Evolutionary conservation across 2,888 invertebrate genomes (phyloP), one percentile per base, ranked within the genome.

Genomic region (Bombylius discolor): DNA sequence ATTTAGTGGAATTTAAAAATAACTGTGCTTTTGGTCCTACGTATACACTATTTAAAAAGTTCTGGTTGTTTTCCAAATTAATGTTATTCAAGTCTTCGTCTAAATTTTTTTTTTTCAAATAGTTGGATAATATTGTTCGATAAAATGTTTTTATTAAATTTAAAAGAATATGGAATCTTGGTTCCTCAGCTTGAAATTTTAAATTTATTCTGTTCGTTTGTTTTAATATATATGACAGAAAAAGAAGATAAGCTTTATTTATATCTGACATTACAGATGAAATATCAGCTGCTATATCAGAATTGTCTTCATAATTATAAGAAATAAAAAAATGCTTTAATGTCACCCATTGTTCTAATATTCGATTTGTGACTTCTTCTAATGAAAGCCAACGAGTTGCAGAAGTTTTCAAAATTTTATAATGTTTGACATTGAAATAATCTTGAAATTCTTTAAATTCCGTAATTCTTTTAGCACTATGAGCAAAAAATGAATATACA

Each of bases 321-420:
- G 34, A 49, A 49, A 49, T 49, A 11, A 49, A 55, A 50, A 49
- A 55, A n/a, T 49, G 54, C 44, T 50, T 48, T 45, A 55, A 49
- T 5, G 49, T n/a, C n/a, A 8, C 33, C 54, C 54, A 55, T n/a
- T 55, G 54, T 48, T 55, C 54, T 50, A 55, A 45, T 12, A 55
- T 50, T 46, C 54, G 39, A 14, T 49, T 36, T 11, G 48, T 48
- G 3, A 55, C 61, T 54, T 56, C 58, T 55, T 60, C 57, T 46
- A 65, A 55, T 32, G 66, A 67, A 7, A 66, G 59, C 66, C 67
- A 67, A 42, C 64, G 58, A 5, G 51, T 51, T 44, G 39, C 31
- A 23, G 42, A 23, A 13, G 63, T 57, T 44, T 60, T 59, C 11
- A 68, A 55, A 9, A 67, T 54, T 61, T 64, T 64, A 47, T 65